Evolutionary conservation across 2,113 vertebrate genomes (phyloP).

Genomic region (Platichthys flesus): DNA sequence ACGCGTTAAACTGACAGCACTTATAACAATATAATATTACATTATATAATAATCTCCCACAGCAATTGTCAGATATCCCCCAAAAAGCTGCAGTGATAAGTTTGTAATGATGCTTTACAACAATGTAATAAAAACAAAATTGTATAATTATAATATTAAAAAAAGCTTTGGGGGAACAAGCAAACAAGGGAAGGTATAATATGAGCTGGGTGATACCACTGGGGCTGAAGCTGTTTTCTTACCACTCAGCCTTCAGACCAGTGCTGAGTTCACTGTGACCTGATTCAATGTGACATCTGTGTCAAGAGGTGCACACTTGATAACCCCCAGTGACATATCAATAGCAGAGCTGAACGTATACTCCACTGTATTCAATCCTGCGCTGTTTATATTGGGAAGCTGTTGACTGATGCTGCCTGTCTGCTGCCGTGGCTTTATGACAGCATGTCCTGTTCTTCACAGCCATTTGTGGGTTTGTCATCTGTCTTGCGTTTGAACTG

Average conservation of each 20-base stretch:
- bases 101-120: too few species aligned
- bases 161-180: not conserved
- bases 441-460: not conserved
- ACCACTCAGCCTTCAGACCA: not conserved
- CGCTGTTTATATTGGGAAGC: conserved; percentile 12
- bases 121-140: too few species aligned
- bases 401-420: conserved; percentile 41
- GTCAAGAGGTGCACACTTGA: conserved; percentile 25
- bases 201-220: not conserved
- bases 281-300: conserved; percentile 34
- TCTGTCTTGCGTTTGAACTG: conserved; percentile 4
- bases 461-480: conserved; percentile 6
- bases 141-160: too few species aligned
- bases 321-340: conserved; percentile 54
- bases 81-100: too few species aligned
- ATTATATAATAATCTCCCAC: too few species aligned
- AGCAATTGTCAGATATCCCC: too few species aligned
- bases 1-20: too few species aligned
- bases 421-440: conserved; percentile 22
- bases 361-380: conserved; percentile 11
- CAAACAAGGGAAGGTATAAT: not conserved
- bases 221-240: not conserved
- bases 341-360: conserved; percentile 9
- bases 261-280: conserved; percentile 20
- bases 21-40: too few species aligned